Evolutionary conservation across 2,113 vertebrate genomes (phyloP).

Genomic region (Strix uralensis): DNA sequence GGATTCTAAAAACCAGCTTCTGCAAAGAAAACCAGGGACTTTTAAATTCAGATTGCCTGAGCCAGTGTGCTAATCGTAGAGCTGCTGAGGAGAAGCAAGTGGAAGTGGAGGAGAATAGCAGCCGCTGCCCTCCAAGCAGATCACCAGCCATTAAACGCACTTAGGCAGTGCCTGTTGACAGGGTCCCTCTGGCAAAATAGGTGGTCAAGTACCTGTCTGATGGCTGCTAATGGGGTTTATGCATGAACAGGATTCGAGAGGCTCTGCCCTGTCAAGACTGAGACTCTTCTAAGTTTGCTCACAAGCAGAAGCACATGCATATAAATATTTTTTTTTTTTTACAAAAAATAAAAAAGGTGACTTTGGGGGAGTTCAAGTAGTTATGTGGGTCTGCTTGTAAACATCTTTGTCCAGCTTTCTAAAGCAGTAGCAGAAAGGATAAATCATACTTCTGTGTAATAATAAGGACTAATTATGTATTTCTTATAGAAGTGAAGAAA

Average conservation of each 20-base stretch:
- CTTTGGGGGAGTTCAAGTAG: background rate
- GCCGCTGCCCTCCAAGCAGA: background rate
- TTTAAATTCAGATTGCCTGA: background rate
- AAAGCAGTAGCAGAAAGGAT: background rate
- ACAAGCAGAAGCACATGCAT: background rate
- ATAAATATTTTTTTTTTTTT: background rate
- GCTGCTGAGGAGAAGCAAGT: rapidly evolving
- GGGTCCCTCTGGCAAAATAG: background rate
- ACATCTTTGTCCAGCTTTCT: background rate
- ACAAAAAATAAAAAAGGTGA: too few relatives aligned
- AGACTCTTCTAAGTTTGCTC: background rate
- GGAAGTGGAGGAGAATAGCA: background rate
- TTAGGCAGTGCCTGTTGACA: background rate
- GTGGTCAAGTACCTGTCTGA: background rate
- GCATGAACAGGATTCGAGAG: background rate
- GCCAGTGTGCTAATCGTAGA: background rate
- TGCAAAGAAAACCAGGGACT: background rate
- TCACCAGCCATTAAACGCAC: background rate
- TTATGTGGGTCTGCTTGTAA: background rate
- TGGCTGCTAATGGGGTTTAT: background rate
- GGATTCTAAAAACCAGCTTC: background rate
- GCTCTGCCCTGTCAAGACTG: background rate
- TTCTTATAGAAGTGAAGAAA: background rate
- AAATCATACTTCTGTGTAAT: background rate
- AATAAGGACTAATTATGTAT: background rate